These are phyloP conservation scores for Dasypolia templi DNA, from an alignment of 2,888 invertebrate genomes.

Conservation along the genomic window DNA sequence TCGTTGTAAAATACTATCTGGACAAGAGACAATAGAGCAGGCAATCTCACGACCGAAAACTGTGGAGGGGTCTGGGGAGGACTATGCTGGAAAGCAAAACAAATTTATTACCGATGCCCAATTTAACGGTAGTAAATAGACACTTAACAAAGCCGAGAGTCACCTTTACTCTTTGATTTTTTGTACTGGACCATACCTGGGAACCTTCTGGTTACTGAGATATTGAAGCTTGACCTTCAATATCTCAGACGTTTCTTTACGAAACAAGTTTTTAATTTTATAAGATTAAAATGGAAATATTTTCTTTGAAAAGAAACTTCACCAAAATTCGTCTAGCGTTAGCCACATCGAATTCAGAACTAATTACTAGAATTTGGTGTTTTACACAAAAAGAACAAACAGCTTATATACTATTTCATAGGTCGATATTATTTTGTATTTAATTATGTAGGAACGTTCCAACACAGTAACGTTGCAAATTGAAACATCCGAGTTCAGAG, in stretches of 20 bases:
- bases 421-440: background rate
- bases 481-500: background rate
- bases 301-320: background rate
- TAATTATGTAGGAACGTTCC: background rate
- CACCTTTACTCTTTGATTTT: too few relatives aligned
- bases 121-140: too few relatives aligned
- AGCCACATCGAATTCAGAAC: background rate
- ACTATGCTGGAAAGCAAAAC: background rate
- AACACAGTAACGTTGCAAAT: background rate
- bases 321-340: background rate
- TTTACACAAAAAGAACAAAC: background rate
- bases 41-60: background rate
- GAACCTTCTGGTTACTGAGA: too few relatives aligned
- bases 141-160: too few relatives aligned
- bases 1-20: background rate
- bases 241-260: too few relatives aligned
- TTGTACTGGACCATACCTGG: too few relatives aligned
- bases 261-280: too few relatives aligned
- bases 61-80: background rate
- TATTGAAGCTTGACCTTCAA: too few relatives aligned
- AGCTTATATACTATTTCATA: background rate
- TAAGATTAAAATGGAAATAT: too few relatives aligned
- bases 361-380: too few relatives aligned
- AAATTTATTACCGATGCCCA: background rate
- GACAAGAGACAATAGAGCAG: background rate